Evolutionary conservation across 2,113 vertebrate genomes (phyloP).

Genomic region (Psilopsiagon aymara): DNA sequence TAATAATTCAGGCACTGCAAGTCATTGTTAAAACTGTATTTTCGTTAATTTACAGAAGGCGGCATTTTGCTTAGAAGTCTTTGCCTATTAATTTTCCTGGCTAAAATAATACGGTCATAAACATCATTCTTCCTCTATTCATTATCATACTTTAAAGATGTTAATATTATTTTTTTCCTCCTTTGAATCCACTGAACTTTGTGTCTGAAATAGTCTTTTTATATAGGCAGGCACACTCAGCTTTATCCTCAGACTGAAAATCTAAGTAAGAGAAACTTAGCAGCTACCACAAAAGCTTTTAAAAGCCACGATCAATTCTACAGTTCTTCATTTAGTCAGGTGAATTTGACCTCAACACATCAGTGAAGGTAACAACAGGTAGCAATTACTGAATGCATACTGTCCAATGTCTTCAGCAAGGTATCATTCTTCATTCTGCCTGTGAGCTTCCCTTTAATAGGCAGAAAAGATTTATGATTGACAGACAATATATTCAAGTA

Average conservation of each 20-base stretch:
- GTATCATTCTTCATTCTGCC: background rate
- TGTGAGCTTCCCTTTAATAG: background rate
- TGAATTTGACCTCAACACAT: background rate
- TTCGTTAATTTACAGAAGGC: background rate
- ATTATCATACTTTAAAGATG: background rate
- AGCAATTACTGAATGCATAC: background rate
- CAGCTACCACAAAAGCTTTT: background rate
- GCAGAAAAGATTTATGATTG: background rate
- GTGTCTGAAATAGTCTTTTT: background rate
- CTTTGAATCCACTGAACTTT: background rate
- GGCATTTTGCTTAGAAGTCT: background rate
- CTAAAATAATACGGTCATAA: background rate
- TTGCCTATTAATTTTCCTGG: background rate
- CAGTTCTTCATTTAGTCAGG: background rate
- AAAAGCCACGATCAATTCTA: background rate
- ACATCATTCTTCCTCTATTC: background rate
- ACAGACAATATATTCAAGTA: background rate
- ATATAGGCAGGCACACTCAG: background rate
- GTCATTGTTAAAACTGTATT: background rate
- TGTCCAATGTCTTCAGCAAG: background rate
- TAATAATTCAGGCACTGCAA: background rate
- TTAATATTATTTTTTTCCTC: background rate
- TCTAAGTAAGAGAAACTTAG: background rate
- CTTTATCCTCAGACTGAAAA: background rate
- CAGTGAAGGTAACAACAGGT: background rate